Evolutionary conservation across 2,113 vertebrate species (phyloP), one percentile per base, ranked within the genome.

Genomic region (Aegotheles bennettii): DNA sequence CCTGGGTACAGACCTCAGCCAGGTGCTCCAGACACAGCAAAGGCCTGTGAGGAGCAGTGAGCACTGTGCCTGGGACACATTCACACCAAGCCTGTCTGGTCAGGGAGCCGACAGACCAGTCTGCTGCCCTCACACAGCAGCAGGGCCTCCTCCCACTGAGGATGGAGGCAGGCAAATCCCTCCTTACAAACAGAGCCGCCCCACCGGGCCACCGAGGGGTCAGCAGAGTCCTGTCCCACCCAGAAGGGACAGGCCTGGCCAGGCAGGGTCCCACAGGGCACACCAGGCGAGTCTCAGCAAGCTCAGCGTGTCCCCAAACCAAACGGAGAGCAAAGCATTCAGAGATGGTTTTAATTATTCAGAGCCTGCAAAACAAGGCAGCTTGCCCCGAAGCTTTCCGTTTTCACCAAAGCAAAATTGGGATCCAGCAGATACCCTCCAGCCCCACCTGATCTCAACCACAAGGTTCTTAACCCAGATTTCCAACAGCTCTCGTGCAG

Each of bases 261-360:
- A 56, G 1, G 0, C 2, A 2, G 16, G 24, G 87, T 75, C 94
- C 84, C 82, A 81, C 1, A 0, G 33, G 42, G 90, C 31, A n/a
- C 68, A 79, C 23, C 48, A 75, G 43, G 42, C 80, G 47, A 94
- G 94, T 87, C 94, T 63, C 91, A 90, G 94, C 93, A 95, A 94
- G 94, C 60, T 57, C 24, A 87, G 63, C 14, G 15, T 11, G 33
- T 82, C 85, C 86, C 76, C 60, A 42, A 70, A 86, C 42, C 54
- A 56, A 86, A 40, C 9, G 35, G 64, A 86, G 35, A 87, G 77
- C 76, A 89, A 77, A 84, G 56, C 64, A 8, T 78, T 93, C 86
- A 94, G 84, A 94, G 94, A 92, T n/a, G 12, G 47, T 95, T 93
- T 95, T 70, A 93, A 94, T 95, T 94, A 95, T 89, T 95, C 80